Evolutionary conservation across 2,797 vertebrate genomes (phyloP).

Genomic region (Xenops minutus): DNA sequence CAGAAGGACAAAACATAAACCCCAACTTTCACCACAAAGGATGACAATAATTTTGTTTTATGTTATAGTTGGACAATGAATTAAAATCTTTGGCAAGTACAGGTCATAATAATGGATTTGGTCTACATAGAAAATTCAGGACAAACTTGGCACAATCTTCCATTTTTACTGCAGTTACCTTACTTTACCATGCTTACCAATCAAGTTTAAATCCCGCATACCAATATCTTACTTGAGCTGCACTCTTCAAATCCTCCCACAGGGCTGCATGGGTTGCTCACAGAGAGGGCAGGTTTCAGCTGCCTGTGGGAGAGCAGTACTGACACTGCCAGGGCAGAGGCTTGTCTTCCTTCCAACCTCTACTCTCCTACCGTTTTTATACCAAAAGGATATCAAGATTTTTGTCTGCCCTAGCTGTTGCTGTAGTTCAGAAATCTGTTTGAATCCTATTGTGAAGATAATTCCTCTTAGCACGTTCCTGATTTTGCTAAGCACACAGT

Average conservation of each 20-base stretch:
- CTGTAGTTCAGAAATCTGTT: not conserved
- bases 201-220: not conserved
- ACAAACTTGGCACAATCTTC: not conserved
- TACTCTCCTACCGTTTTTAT: accelerated
- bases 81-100: not conserved
- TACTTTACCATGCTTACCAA: not conserved
- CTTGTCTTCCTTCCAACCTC: not conserved
- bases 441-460: not conserved
- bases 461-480: not conserved
- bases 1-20: not conserved
- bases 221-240: not conserved
- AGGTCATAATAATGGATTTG: not conserved
- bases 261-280: accelerated
- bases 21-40: not conserved
- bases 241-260: accelerated
- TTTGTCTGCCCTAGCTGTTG: not conserved
- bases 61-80: not conserved
- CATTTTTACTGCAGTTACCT: not conserved
- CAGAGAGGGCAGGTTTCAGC: not conserved
- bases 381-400: not conserved
- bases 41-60: not conserved
- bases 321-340: not conserved
- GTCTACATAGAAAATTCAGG: not conserved
- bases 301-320: accelerated
- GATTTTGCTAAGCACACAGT: not conserved